Evolutionary conservation across 2,888 invertebrate genomes (phyloP), one percentile per base, ranked within the genome.

Genomic region (Athalia cordata): DNA sequence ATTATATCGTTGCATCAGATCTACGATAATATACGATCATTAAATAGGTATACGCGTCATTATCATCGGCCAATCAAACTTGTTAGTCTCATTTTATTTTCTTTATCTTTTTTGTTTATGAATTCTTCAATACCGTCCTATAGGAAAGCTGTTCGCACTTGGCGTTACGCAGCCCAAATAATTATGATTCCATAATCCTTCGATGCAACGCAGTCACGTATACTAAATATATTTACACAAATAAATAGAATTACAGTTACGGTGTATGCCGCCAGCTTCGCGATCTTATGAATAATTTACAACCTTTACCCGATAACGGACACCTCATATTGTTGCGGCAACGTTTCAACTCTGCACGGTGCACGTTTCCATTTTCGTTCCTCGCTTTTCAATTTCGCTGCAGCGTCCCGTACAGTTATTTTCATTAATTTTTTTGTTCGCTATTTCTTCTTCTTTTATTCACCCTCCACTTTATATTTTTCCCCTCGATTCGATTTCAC

Each of bases 251-350:
- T 29, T 29, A 29, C 29, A 29, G 29, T 29, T 29, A 29, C 29
- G 29, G 29, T 29, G 2, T 29, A 29, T 29, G 29, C 29, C 29
- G 29, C 29, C 1, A 29, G 29, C 29, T 2, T 29, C 29, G 13
- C 72, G 57, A 72, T 59, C 72, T 72, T 45, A 72, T 72, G 59
- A 72, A 72, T 72, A 13, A 72, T 72, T 72, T 72, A 72, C 57
- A 52, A 72, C 29, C 29, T 2, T 29, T 29, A 59, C 45, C 59
- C 72, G 72, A 72, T 72, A 72, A 72, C 72, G 47, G 72, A 72
- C 72, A 72, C 72, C 72, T 59, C 45, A 50, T 68, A 55, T 45
- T 72, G 29, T 29, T 29, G 29, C 72, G 59, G 72, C 72, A 47
- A 57, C 52, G 72, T 72, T 72, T 72, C 72, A 47, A 72, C 52